Conservation (phyloP, 1,140 invertebrate species). For the Lepidurus arcticus region DNA sequence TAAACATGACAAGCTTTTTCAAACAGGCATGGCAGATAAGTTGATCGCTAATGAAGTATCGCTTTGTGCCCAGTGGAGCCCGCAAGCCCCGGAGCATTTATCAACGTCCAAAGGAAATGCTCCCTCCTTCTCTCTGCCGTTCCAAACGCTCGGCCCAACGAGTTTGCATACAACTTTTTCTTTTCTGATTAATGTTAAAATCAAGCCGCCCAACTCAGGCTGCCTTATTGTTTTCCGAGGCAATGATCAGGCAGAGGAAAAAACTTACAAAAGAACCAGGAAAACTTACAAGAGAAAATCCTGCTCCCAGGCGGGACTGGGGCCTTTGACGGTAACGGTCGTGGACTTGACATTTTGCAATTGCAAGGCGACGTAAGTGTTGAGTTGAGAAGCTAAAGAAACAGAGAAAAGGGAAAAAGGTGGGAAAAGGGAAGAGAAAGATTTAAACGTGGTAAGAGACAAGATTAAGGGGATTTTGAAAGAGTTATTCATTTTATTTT, state of each 20-base stretch:
- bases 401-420: conserved; percentile 42
- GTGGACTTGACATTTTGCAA: conserved; percentile 97
- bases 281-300: conserved; percentile 95
- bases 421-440: background rate
- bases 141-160: too few species aligned
- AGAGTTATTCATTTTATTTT: conserved; percentile 8
- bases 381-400: conserved; percentile 65
- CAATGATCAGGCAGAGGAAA: background rate
- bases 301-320: conserved; percentile 93
- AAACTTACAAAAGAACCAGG: background rate
- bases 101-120: too few species aligned
- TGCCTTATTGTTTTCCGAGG: too few species aligned
- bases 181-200: too few species aligned
- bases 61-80: too few species aligned
- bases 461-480: conserved; percentile 7
- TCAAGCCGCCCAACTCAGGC: too few species aligned
- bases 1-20: too few species aligned
- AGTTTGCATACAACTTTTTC: too few species aligned
- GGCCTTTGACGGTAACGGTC: conserved; percentile 91
- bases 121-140: too few species aligned
- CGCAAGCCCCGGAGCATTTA: too few species aligned
- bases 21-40: too few species aligned
- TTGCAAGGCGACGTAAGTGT: conserved; percentile 91
- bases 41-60: too few species aligned
- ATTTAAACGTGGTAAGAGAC: background rate